Base-by-base conservation (phyloP, 2,888 invertebrate species). In the Meiosimyza platycephala region DNA sequence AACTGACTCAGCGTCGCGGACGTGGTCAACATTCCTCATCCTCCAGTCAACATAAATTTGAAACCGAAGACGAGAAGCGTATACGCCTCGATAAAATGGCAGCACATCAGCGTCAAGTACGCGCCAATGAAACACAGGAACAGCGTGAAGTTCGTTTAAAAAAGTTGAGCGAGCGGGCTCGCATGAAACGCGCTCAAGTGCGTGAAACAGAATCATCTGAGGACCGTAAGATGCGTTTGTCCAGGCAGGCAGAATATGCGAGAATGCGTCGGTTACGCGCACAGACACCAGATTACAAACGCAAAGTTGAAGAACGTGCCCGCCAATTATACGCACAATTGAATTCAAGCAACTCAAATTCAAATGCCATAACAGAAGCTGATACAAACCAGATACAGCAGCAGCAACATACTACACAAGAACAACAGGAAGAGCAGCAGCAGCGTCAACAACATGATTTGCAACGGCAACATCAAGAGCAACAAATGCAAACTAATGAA, bases 241-340 rank as follows among this genome's bases (percentile, higher is more conserved):
- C 87, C 15, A 85, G 84, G 73, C 87, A 87, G 76, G 87, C 87
- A 0, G 86, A 87, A 65, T 87, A 87, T 67, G 87, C 87, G 0
- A 81, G 87, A 11, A 76, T 84, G 77, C 82, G 87, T 16, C 82
- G 87, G 70, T 79, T 86, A 75, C 84, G 86, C 72, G 83, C 84
- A 48, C 86, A 87, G 74, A 83, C 83, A 63, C 78, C 85, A 13
- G 76, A 85, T 77, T 80, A 82, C 75, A 80, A 85, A 71, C 76
- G 64, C 54, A 75, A 83, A 69, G 77, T 76, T 9, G 84, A 84
- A 72, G 75, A 77, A 70, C 72, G 79, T 68, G 78, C 84, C 15
- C 82, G 83, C 62, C 83, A 85, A 75, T 69, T 86, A 51, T 87
- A 86, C 74, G 86, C 83, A 77, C 77, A 85, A 81, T 69, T 81